Percentiles rank a stretch among this genome's conserved stretches.
Evolutionary conservation across 2,113 vertebrate species (phyloP).

Genomic region (Calidris pygmaea): DNA sequence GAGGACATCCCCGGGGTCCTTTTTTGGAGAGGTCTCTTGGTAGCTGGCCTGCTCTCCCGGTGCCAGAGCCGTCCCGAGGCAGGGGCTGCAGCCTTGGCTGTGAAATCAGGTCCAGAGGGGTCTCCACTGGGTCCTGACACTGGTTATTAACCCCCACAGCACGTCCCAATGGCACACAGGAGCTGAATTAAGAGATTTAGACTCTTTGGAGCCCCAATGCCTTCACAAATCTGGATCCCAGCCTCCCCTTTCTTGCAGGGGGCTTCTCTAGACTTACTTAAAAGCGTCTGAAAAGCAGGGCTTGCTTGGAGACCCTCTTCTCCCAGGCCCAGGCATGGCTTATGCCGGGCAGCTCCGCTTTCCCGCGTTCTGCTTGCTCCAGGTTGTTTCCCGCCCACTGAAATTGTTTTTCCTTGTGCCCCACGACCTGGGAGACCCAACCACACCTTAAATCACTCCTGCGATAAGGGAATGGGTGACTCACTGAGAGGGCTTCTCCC

Average conservation of each 20-base stretch:
- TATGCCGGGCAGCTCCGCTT: neutral
- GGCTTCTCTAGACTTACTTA: neutral
- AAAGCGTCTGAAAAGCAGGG: neutral
- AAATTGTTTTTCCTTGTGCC: neutral
- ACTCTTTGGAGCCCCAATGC: neutral
- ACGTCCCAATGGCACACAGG: accelerated
- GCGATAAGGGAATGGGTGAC: neutral
- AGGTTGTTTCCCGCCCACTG: neutral
- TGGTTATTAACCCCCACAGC: neutral
- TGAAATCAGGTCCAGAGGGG: neutral
- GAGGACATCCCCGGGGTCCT: accelerated
- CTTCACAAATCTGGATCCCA: neutral
- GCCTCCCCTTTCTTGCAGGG: neutral
- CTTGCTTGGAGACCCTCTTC: neutral
- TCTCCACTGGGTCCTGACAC: neutral
- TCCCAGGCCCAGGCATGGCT: neutral
- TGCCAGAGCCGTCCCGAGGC: neutral
- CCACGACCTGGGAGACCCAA: neutral
- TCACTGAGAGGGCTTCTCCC: neutral
- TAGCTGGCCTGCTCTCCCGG: neutral
- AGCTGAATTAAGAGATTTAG: neutral
- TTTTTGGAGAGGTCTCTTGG: neutral
- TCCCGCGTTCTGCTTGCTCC: neutral
- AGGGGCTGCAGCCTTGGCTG: neutral
- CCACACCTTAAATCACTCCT: slow-evolving; percentile 50